These are phyloP conservation scores for Gymnoscelis rufifasciata DNA, from an alignment of 2,888 invertebrate species.

Conservation along the genomic window DNA sequence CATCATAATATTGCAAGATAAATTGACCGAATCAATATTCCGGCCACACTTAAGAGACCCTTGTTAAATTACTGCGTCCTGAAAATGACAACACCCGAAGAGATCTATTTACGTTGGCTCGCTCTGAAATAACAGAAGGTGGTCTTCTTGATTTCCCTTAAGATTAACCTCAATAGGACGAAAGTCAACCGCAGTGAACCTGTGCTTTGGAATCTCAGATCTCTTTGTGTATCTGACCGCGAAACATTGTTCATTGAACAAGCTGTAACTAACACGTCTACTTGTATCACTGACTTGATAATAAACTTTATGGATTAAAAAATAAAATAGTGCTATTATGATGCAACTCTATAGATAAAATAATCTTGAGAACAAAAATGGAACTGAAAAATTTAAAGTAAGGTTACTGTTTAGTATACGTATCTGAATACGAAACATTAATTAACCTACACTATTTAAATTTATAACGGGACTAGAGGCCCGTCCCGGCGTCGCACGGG, in stretches of 20 bases:
- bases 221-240: constrained; percentile 6
- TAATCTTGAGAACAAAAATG: too few relatives aligned
- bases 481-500: too few relatives aligned
- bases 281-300: not conserved
- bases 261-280: too few relatives aligned
- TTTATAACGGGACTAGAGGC: too few relatives aligned
- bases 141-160: constrained; percentile 62
- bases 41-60: constrained; percentile 31
- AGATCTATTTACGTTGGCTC: constrained; percentile 44
- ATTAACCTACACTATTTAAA: too few relatives aligned
- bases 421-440: too few relatives aligned
- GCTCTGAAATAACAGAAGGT: constrained; percentile 54
- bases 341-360: too few relatives aligned
- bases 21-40: constrained; percentile 39
- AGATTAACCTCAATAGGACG: constrained; percentile 62
- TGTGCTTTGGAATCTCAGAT: constrained; percentile 7
- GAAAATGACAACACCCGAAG: constrained; percentile 21
- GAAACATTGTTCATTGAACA: constrained; percentile 1
- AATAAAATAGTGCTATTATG: too few relatives aligned
- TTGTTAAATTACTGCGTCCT: constrained; percentile 23
- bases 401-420: too few relatives aligned
- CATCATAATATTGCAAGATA: constrained; percentile 11
- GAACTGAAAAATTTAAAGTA: too few relatives aligned
- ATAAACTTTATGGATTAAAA: too few relatives aligned
- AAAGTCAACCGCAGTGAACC: constrained; percentile 51